Percentiles rank a stretch among this genome's conserved stretches.
Evolutionary conservation across 1,140 invertebrate genomes (phyloP).

Genomic region (Pseudomyrmex cubaensis): DNA sequence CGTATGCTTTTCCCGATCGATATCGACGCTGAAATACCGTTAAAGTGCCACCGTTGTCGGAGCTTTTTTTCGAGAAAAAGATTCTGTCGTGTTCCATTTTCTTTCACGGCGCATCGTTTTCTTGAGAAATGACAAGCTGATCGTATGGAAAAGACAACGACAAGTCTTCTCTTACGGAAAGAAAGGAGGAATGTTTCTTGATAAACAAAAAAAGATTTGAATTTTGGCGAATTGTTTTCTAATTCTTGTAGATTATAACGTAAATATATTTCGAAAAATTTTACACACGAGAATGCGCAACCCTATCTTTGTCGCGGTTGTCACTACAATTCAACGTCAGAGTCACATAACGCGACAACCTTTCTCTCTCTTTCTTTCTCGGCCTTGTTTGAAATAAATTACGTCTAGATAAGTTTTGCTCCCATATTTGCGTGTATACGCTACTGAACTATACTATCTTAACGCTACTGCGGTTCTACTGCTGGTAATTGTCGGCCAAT

Average conservation of each 20-base stretch:
- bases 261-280: too few relatives aligned
- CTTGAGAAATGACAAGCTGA: background rate
- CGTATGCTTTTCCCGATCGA: conserved; percentile 61
- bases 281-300: too few relatives aligned
- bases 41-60: conserved; percentile 48
- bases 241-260: too few relatives aligned
- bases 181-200: background rate
- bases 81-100: conserved; percentile 22
- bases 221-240: background rate
- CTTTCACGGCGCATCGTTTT: conserved; percentile 17
- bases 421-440: conserved; percentile 41
- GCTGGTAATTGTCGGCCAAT: conserved; percentile 78
- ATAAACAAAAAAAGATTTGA: background rate
- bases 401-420: conserved; percentile 67
- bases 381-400: conserved; percentile 69
- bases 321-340: background rate
- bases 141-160: background rate
- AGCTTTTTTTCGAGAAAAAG: conserved; percentile 31
- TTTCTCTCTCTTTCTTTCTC: background rate
- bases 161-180: background rate
- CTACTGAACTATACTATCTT: conserved; percentile 44
- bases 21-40: conserved; percentile 50
- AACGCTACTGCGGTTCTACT: conserved; percentile 54
- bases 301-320: background rate
- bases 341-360: conserved; percentile 49